Percentiles rank a stretch among this genome's conserved stretches.
Evolutionary conservation across 2,113 vertebrate species (phyloP).

Genomic region (Leucosticte australis): DNA sequence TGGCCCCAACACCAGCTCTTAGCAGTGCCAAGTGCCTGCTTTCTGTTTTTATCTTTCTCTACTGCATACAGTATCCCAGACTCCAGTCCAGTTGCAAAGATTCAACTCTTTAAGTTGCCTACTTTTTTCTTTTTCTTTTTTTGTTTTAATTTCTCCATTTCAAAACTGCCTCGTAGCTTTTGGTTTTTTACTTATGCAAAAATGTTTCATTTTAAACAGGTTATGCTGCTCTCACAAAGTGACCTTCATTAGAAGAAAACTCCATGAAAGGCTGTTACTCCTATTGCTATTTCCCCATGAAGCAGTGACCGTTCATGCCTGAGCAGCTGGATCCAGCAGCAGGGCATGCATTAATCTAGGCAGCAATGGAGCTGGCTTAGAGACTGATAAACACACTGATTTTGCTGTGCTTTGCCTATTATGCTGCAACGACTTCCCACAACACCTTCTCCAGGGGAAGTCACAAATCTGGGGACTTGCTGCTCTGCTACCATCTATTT

Average conservation of each 20-base stretch:
- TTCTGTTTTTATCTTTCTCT: background rate
- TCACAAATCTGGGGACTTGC: background rate
- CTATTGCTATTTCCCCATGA: background rate
- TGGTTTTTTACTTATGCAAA: background rate
- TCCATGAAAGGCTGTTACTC: background rate
- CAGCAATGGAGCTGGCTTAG: background rate
- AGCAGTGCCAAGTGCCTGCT: background rate
- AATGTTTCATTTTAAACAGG: background rate
- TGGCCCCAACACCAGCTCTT: accelerated
- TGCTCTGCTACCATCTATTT: background rate
- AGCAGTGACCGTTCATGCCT: background rate
- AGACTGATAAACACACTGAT: background rate
- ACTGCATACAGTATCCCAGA: accelerated
- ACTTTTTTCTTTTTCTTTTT: background rate
- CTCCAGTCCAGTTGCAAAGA: background rate
- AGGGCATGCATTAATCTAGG: accelerated
- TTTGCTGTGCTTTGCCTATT: background rate
- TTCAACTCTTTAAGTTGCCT: background rate
- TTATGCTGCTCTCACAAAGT: accelerated
- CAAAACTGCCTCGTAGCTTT: background rate
- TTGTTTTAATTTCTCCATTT: background rate
- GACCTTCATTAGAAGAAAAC: background rate
- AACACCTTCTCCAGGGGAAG: background rate
- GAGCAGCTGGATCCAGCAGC: background rate
- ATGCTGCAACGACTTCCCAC: background rate